Evolutionary conservation across 2,797 vertebrate genomes (phyloP).

Genomic region (Miichthys miiuy): DNA sequence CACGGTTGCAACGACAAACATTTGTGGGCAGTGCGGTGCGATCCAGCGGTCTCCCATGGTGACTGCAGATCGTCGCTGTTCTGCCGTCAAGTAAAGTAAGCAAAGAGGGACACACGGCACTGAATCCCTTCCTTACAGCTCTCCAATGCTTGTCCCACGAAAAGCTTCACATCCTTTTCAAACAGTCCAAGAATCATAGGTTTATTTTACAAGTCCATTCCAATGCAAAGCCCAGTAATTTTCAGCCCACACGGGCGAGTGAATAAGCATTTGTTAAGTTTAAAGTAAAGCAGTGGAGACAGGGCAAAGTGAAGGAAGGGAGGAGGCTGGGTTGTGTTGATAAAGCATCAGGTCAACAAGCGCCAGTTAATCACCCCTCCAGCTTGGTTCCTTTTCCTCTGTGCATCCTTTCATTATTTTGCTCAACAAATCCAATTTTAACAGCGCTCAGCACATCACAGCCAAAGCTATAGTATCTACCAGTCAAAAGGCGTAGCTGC

Average conservation of each 20-base stretch:
- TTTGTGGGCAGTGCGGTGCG: slow-evolving; percentile 60
- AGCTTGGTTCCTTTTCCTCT: slow-evolving; percentile 34
- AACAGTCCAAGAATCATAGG: slow-evolving; percentile 61
- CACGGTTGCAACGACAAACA: slow-evolving; percentile 67
- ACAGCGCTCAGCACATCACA: slow-evolving; percentile 48
- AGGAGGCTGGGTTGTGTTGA: slow-evolving; percentile 27
- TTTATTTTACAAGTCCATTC: slow-evolving; percentile 34
- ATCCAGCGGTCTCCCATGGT: slow-evolving; percentile 48
- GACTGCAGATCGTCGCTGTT: slow-evolving; percentile 53
- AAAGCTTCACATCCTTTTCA: slow-evolving; percentile 71
- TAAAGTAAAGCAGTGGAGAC: slow-evolving; percentile 52
- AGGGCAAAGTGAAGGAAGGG: slow-evolving; percentile 23
- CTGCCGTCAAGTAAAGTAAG: slow-evolving; percentile 75
- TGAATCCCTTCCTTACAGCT: slow-evolving; percentile 59
- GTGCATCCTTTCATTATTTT: slow-evolving; percentile 35
- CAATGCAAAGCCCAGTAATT: slow-evolving; percentile 32
- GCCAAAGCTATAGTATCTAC: slow-evolving; percentile 57
- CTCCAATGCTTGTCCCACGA: slow-evolving; percentile 19
- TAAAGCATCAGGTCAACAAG: slow-evolving; percentile 38
- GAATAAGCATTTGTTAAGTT: slow-evolving; percentile 14
- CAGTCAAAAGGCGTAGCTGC: slow-evolving; percentile 56
- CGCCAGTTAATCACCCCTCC: slow-evolving; percentile 11
- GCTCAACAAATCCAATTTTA: slow-evolving; percentile 20
- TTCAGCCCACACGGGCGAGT: slow-evolving; percentile 35
- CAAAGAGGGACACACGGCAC: slow-evolving; percentile 59